Evolutionary conservation across 2,113 vertebrate genomes (phyloP).

Genomic region (Pteruthius melanotis): DNA sequence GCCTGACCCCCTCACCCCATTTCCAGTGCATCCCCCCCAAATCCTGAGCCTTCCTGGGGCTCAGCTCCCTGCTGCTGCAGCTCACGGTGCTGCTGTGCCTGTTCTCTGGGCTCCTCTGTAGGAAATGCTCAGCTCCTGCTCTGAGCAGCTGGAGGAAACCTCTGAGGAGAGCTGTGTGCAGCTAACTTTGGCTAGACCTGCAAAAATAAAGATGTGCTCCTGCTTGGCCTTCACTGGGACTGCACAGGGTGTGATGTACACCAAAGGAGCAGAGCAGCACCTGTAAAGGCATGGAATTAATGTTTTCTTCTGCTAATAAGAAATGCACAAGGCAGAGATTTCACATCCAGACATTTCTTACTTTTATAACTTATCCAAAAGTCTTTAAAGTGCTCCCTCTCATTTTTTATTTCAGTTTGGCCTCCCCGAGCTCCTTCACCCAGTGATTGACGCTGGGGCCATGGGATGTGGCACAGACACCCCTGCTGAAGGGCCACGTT

Average conservation of each 20-base stretch:
- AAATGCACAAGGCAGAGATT: neutral
- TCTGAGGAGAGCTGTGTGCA: neutral
- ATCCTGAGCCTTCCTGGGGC: neutral
- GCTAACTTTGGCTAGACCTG: neutral
- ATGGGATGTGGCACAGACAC: neutral
- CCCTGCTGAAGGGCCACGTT: neutral
- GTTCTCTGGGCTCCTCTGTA: rapidly evolving
- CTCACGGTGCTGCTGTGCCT: neutral
- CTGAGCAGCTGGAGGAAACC: neutral
- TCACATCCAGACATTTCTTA: neutral
- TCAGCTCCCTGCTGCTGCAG: neutral
- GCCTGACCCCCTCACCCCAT: neutral
- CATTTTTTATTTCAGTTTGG: neutral
- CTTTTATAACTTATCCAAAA: neutral
- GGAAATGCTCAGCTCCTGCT: neutral
- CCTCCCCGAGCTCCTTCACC: neutral
- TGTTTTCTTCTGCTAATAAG: neutral
- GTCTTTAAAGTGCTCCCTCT: neutral
- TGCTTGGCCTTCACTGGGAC: neutral
- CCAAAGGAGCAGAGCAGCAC: neutral
- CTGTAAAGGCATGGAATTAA: neutral
- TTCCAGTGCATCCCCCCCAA: neutral
- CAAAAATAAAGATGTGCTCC: neutral
- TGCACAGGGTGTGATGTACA: neutral
- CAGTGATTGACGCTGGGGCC: neutral